A percentile compares a stretch with the other conserved stretches of the same genome.
phyloP scores from a whole-genome alignment of 2,113 vertebrate species.

The Apus apus region DNA sequence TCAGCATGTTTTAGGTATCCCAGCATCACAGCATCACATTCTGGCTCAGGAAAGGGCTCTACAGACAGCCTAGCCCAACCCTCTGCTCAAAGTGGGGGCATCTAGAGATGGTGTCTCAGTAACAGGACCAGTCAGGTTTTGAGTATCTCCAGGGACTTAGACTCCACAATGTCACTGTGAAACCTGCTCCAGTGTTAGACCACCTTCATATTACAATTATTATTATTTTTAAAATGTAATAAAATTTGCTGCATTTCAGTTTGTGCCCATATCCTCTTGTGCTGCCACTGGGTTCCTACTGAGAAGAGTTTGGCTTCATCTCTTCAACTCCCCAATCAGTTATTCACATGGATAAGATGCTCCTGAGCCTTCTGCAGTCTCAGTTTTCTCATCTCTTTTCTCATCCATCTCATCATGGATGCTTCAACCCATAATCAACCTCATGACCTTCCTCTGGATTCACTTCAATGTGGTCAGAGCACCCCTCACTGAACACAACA shows the following conservation, averaged over 20 bases:
- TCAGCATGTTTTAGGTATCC: not conserved
- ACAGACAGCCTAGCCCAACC: not conserved
- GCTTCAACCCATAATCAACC: not conserved
- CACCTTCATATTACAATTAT: not conserved
- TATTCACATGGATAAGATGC: not conserved
- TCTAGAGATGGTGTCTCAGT: not conserved
- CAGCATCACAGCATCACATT: not conserved
- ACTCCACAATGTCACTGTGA: not conserved
- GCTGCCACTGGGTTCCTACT: not conserved
- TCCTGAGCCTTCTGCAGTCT: not conserved
- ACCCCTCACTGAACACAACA: not conserved
- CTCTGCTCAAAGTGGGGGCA: not conserved
- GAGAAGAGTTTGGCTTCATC: not conserved
- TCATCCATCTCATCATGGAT: not conserved
- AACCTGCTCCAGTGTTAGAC: not conserved
- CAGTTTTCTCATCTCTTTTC: not conserved
- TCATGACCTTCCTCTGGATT: not conserved
- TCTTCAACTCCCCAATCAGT: not conserved
- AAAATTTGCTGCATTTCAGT: not conserved
- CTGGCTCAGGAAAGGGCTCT: not conserved
- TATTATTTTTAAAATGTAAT: not conserved
- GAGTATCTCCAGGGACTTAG: not conserved
- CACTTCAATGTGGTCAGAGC: not conserved
- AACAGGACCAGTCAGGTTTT: no score
- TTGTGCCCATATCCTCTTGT: not conserved